Evolutionary conservation across 2,888 invertebrate genomes (phyloP), one percentile per base, ranked within the genome.

Genomic region (Cerastis rubricosa): DNA sequence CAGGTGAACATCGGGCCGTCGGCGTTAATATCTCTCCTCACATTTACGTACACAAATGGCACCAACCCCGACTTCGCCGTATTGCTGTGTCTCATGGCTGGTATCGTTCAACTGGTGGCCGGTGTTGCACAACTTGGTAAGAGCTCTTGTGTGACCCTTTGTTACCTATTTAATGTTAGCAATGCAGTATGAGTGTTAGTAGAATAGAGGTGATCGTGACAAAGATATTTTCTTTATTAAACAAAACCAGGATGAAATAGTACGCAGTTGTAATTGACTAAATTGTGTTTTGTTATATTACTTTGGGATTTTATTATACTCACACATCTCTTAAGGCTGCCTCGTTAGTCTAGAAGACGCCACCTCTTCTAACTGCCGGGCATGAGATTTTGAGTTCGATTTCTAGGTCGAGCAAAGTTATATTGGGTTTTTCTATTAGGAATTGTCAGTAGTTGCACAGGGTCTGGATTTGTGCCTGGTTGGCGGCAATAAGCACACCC

Each of bases 11-110:
- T 96, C 19, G 96, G 96, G 0, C 98, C 98, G 3, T 98, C 98
- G 0, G 98, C 98, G 29, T 97, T 98, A 54, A 96, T 98, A 90
- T 98, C 98, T 0, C 97, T 98, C 0, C 97, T 98, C 81, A 98
- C 98, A 0, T 97, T 97, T 88, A 97, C 97, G 0, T 98, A 98
- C 89, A 97, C 97, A 0, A 95, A 96, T 81, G 97, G 96, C 8
- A 97, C 97, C 9, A 97, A 96, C 78, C 95, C 97, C 9, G 97
- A 97, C 87, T 97, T 97, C 88, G 97, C 98, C 54, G 96, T 97
- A 67, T 93, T 98, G 4, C 95, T 98, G 5, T 97, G 98, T 86
- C 97, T 98, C 83, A 92, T 98, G 17, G 95, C 97, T 68, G 98
- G 98, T 64, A 94, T 97, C 73, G 96, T 98, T 12, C 97, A 98